Evolutionary conservation across 1,140 invertebrate genomes (phyloP).

Genomic region (Caenorhabditis latens): DNA sequence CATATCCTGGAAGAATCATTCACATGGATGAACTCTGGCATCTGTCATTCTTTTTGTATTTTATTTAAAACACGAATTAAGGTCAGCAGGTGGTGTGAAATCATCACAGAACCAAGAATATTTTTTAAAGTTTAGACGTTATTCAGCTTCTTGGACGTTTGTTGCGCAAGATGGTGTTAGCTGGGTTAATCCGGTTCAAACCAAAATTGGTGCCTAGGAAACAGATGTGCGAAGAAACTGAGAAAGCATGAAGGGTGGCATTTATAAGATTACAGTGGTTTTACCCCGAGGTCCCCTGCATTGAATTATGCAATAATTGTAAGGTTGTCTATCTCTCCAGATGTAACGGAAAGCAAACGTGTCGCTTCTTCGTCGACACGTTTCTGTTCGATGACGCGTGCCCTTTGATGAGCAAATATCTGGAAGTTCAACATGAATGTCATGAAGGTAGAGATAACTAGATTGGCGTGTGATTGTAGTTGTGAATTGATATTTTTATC

Average conservation of each 20-base stretch:
- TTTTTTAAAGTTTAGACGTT: neutral
- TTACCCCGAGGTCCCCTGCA: neutral
- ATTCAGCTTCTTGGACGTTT: neutral
- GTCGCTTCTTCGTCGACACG: conserved; percentile 60
- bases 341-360: conserved; percentile 61
- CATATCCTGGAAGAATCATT: neutral
- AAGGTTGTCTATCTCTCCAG: conserved; percentile 57
- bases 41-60: neutral
- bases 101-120: neutral
- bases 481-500: neutral
- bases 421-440: conserved; percentile 64
- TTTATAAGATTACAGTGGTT: conserved; percentile 52
- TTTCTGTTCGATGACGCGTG: conserved; percentile 64
- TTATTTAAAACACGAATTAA: neutral
- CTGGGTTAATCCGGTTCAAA: conserved; percentile 46
- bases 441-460: conserved; percentile 57
- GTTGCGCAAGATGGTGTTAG: conserved; percentile 19
- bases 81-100: neutral
- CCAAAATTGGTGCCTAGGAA: conserved; percentile 29
- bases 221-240: conserved; percentile 48
- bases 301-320: conserved; percentile 44
- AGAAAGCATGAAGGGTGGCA: conserved; percentile 33
- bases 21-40: conserved; percentile 36
- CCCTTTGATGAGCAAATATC: conserved; percentile 64
- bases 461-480: conserved; percentile 13